Evolutionary conservation across 1,140 invertebrate genomes (phyloP).

Genomic region (Asbolus verrucosus): DNA sequence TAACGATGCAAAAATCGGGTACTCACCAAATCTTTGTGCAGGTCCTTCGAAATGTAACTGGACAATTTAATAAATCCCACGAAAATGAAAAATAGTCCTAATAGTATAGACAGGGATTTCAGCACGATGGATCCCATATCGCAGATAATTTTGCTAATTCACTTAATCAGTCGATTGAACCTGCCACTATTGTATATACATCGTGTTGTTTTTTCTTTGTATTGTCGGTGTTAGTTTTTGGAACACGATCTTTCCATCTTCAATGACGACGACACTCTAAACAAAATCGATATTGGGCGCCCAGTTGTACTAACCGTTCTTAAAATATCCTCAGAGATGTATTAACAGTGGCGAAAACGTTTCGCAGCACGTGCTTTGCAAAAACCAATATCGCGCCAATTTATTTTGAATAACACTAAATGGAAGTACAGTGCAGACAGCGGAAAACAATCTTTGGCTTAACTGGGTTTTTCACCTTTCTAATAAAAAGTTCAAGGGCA

Average conservation of each 20-base stretch:
- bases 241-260: conserved; percentile 47
- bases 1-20: conserved; percentile 52
- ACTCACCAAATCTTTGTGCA: conserved; percentile 96
- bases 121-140: conserved; percentile 83
- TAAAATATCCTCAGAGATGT: conserved; percentile 44
- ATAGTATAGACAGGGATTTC: conserved; percentile 88
- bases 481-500: not conserved
- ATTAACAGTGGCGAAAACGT: conserved; percentile 14
- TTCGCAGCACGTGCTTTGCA: not conserved
- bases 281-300: conserved; percentile 51
- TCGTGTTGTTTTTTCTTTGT: conserved; percentile 16
- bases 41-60: conserved; percentile 91
- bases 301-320: conserved; percentile 47
- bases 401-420: too few relatives aligned
- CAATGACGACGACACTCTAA: conserved; percentile 42
- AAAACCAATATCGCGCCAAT: not conserved
- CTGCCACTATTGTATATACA: conserved; percentile 13
- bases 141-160: conserved; percentile 21
- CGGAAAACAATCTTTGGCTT: not conserved
- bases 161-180: conserved; percentile 4
- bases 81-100: conserved; percentile 96
- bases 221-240: conserved; percentile 7
- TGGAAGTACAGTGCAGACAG: too few relatives aligned
- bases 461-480: too few relatives aligned
- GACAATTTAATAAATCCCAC: conserved; percentile 93